Conservation (phyloP, 2,797 vertebrate species). For the Cirrhinus molitorella region DNA sequence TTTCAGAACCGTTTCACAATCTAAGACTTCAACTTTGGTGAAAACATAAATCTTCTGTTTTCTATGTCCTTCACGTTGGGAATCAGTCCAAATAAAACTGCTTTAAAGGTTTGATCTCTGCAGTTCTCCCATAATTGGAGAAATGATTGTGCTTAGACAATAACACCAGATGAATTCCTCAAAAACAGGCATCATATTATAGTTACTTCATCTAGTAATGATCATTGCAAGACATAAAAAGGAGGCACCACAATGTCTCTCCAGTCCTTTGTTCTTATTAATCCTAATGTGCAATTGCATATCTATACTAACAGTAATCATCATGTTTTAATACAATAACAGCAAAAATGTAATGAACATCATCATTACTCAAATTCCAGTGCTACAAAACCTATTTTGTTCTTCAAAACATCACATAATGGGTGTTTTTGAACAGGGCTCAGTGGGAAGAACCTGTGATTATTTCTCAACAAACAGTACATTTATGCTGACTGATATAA, state of each 20-base stretch:
- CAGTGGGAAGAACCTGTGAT: neutral
- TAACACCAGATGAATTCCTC: conserved; percentile 18
- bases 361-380: conserved; percentile 40
- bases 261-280: conserved; percentile 43
- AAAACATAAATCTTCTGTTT: conserved; percentile 21
- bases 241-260: conserved; percentile 45
- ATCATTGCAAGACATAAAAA: conserved; percentile 50
- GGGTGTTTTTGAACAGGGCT: neutral
- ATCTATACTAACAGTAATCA: conserved; percentile 20
- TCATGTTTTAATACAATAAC: conserved; percentile 5
- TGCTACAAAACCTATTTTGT: conserved; percentile 38
- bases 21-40: conserved; percentile 61
- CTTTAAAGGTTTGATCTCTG: conserved; percentile 11
- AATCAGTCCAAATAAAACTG: neutral
- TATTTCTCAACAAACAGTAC: neutral
- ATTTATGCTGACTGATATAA: conserved; percentile 5
- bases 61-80: conserved; percentile 1
- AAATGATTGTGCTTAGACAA: conserved; percentile 44
- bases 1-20: conserved; percentile 50
- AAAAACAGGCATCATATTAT: conserved; percentile 14
- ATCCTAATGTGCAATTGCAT: conserved; percentile 44
- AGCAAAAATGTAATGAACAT: conserved; percentile 25
- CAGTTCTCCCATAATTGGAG: conserved; percentile 1
- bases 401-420: conserved; percentile 32
- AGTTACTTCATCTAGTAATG: conserved; percentile 45